A percentile compares a stretch with the other conserved stretches of the same genome.
phyloP scores from a whole-genome alignment of 2,797 vertebrate species.

The Spinus pinus region DNA sequence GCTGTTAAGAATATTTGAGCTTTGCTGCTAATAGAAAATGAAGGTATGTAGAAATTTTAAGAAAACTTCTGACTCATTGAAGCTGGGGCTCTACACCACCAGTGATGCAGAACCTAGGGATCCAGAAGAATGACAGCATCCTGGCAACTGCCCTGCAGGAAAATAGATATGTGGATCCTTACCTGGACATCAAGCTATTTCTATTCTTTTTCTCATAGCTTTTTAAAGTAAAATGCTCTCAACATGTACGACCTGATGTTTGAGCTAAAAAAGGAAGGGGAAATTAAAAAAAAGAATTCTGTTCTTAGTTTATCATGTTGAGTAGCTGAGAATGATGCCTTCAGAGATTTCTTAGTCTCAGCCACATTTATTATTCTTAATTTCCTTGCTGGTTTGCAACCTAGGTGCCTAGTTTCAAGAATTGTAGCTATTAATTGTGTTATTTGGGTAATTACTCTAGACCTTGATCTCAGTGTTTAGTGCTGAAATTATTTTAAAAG shows the following conservation, averaged over 20 bases:
- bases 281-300: neutral
- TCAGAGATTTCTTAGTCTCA: neutral
- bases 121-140: neutral
- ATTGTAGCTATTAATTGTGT: neutral
- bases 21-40: neutral
- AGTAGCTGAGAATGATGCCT: neutral
- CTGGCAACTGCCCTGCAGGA: neutral
- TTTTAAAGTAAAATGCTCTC: neutral
- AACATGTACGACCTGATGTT: neutral
- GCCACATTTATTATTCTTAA: neutral
- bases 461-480: neutral
- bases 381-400: neutral
- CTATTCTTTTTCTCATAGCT: neutral
- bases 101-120: neutral
- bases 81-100: neutral
- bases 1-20: neutral
- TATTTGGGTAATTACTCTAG: neutral
- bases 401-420: neutral
- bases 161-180: neutral
- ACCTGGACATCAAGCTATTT: neutral
- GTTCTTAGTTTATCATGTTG: accelerated
- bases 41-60: neutral
- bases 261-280: neutral
- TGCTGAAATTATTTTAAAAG: neutral
- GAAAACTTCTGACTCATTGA: neutral